Evolutionary conservation across 2,113 vertebrate species (phyloP).

Genomic region (Seriola quinqueradiata): DNA sequence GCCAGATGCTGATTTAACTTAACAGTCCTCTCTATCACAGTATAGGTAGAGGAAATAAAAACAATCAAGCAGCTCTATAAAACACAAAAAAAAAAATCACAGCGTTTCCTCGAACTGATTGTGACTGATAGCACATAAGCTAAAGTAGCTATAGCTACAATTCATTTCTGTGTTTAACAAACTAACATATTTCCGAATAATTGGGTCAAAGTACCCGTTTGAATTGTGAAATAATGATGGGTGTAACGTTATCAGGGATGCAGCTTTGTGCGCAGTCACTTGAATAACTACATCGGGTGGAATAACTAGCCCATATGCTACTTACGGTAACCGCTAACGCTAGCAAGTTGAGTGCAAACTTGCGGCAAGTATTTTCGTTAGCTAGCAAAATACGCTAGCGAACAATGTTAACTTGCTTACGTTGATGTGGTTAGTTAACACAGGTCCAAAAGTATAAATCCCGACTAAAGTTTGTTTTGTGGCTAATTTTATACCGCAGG

Average conservation of each 20-base stretch:
- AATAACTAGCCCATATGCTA: background rate
- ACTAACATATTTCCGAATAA: background rate
- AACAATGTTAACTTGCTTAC: conserved; percentile 11
- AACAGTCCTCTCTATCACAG: no score
- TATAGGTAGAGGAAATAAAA: background rate
- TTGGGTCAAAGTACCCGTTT: background rate
- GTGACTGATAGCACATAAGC: conserved; percentile 41
- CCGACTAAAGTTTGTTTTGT: background rate
- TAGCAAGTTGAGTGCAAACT: conserved; percentile 59
- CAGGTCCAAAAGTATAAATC: background rate
- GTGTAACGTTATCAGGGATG: background rate
- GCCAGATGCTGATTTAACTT: background rate
- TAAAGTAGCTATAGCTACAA: conserved; percentile 43
- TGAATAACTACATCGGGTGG: background rate
- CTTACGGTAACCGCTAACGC: conserved; percentile 22
- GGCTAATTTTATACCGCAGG: rapidly evolving
- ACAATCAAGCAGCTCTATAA: background rate
- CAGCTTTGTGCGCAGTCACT: background rate
- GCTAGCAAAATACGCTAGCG: conserved; percentile 44
- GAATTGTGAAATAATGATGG: background rate
- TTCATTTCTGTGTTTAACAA: background rate
- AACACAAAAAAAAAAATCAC: conserved; percentile 56
- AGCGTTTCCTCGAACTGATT: conserved; percentile 18
- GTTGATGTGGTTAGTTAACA: conserved; percentile 6
- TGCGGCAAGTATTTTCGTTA: conserved; percentile 39